phyloP scores from a whole-genome alignment of 1,140 invertebrate species.

The Cherax destructor region DNA sequence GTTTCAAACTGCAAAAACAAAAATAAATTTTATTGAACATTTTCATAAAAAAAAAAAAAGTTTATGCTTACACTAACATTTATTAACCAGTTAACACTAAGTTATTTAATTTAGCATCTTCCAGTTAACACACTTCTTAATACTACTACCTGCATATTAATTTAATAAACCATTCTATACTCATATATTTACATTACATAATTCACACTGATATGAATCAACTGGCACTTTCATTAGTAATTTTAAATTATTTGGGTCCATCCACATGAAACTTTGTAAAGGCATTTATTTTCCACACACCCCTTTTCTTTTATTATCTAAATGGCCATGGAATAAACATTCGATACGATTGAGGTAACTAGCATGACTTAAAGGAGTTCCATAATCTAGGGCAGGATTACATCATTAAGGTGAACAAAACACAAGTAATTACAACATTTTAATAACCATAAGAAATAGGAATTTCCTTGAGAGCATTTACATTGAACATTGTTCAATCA shows the following conservation, averaged over 20 bases:
- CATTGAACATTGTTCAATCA: slow-evolving; percentile 8
- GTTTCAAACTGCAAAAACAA: not conserved
- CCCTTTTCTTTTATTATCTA: not conserved
- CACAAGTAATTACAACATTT: slow-evolving; percentile 14
- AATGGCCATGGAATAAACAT: not conserved
- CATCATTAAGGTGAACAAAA: slow-evolving; percentile 1
- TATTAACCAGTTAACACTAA: not conserved
- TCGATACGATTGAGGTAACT: not conserved
- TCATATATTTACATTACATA: not conserved
- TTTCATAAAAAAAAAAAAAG: not conserved
- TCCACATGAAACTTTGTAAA: not conserved
- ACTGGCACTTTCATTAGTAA: no score
- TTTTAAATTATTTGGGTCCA: no score
- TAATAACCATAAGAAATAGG: slow-evolving; percentile 10
- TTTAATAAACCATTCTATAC: not conserved
- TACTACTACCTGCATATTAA: not conserved
- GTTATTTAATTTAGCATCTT: not conserved
- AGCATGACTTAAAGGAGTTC: not conserved
- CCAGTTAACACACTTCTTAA: not conserved
- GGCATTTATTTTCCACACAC: not conserved
- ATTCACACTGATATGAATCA: not conserved
- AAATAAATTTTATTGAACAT: not conserved
- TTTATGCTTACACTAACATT: not conserved
- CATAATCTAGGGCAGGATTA: not conserved
- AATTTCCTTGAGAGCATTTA: slow-evolving; percentile 14